Base-by-base conservation (phyloP, 1,140 invertebrate species). In the Polypedilum pembai region DNA sequence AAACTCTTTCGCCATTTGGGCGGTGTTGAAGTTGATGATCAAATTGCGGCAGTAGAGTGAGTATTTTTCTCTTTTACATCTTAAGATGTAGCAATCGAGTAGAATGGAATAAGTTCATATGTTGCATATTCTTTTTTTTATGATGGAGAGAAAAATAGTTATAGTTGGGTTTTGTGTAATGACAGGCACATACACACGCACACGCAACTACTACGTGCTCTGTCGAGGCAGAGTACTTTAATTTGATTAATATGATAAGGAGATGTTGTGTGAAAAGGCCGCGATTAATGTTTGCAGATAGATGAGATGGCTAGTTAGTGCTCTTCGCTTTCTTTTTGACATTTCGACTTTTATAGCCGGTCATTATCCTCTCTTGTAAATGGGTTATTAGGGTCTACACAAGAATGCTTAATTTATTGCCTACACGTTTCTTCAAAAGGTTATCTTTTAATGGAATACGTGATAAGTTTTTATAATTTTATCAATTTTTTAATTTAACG, bases 11-110 rank as follows among this genome's bases (percentile, higher is more conserved):
- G 89, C 63, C 88, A 88, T 69, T 85, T 97, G 8, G 94, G 94
- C 1, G 90, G 90, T 33, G 87, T 91, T 40, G 94, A 98, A 82
- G 92, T 96, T 8, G 89, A 93, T 77, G 94, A 96, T 85, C 92
- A 95, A 83, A 86, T 96, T 77, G 89, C 89, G 77, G 94, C 93
- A 76, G 86, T 94, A 77, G 89, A 88, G 89, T 91, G 82, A 81
- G 80, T 76, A n/a, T 73, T 15, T 21, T 15, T 33, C 24, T 3
- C n/a, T n/a, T n/a, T n/a, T 33, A 33, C 24, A 3, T 33, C 24
- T 33, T 33, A 33, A 33, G 5, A 33, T 33, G 24, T 33, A 33
- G 24, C 24, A 33, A 33, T n/a, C n/a, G n/a, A n/a, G n/a, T n/a
- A n/a, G n/a, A 41, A 75, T 10, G 15, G 20, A 8, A 65, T 17